Conservation (phyloP, 2,797 vertebrate species). For the Cryptoprocta ferox region DNA sequence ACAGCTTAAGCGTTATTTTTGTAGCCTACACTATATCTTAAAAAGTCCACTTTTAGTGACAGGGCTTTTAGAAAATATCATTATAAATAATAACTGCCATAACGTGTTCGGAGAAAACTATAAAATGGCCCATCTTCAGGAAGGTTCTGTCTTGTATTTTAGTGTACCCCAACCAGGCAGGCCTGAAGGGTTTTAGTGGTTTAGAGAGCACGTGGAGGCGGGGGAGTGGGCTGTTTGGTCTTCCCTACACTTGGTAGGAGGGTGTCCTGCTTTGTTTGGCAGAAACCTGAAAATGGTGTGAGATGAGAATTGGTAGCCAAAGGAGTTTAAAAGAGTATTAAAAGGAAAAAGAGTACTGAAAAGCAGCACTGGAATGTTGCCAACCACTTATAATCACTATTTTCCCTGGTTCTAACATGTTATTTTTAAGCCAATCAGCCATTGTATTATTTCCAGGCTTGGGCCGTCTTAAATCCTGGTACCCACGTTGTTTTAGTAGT, state of each 20-base stretch:
- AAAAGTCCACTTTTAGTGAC: conserved; percentile 40
- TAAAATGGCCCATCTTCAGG: background rate
- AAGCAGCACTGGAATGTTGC: conserved; percentile 61
- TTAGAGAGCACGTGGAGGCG: background rate
- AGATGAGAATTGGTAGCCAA: conserved; percentile 54
- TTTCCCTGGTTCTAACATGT: conserved; percentile 43
- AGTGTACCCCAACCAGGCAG: background rate
- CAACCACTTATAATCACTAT: conserved; percentile 58
- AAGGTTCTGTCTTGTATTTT: conserved; percentile 29
- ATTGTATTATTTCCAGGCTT: conserved; percentile 64
- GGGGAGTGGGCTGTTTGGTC: background rate
- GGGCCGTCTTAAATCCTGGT: conserved; percentile 53
- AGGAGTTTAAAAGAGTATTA: conserved; percentile 48
- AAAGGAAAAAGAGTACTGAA: conserved; percentile 49
- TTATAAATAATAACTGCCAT: background rate
- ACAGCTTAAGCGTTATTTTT: conserved; percentile 43
- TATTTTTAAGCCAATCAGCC: conserved; percentile 67
- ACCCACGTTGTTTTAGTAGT: conserved; percentile 38
- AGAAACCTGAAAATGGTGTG: conserved; percentile 49
- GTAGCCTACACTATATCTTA: background rate
- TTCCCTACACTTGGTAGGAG: background rate
- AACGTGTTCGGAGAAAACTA: background rate
- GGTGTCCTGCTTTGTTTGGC: conserved; percentile 36
- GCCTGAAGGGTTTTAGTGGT: background rate
- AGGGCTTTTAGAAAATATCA: conserved; percentile 43